These are phyloP conservation scores for Dicroscelio sp. DNA, from an alignment of 2,888 invertebrate species.

Conservation along the genomic window DNA sequence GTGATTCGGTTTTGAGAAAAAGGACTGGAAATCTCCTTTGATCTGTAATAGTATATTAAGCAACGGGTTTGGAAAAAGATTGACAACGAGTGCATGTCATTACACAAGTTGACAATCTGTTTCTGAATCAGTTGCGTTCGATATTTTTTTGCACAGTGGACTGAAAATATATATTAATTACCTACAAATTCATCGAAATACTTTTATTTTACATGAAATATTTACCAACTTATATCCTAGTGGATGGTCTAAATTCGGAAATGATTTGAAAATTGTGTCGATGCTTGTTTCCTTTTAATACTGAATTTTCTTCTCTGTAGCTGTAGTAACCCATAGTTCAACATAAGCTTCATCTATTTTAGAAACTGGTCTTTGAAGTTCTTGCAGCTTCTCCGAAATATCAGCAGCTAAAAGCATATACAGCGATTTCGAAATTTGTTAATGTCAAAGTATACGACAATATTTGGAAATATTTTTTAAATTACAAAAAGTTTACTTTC, in stretches of 20 bases:
- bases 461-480: no score
- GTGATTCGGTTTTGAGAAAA: not conserved
- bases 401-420: no score
- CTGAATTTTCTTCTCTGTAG: constrained; percentile 20
- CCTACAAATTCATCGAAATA: no score
- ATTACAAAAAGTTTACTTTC: no score
- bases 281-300: constrained; percentile 34
- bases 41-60: not conserved
- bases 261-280: not conserved
- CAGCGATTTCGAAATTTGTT: no score
- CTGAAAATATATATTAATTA: no score
- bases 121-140: no score
- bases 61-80: no score
- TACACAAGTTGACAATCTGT: no score
- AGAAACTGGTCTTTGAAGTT: constrained; percentile 51
- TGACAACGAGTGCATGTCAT: no score
- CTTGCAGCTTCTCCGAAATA: constrained; percentile 15
- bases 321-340: constrained; percentile 44
- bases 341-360: constrained; percentile 52
- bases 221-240: constrained; percentile 18
- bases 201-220: not conserved
- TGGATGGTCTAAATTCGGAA: constrained; percentile 15
- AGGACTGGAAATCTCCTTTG: not conserved
- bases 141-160: no score
- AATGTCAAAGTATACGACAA: no score